Evolutionary conservation across 1,140 invertebrate species (phyloP), one percentile per base, ranked within the genome.

Genomic region (Magallana angulata): DNA sequence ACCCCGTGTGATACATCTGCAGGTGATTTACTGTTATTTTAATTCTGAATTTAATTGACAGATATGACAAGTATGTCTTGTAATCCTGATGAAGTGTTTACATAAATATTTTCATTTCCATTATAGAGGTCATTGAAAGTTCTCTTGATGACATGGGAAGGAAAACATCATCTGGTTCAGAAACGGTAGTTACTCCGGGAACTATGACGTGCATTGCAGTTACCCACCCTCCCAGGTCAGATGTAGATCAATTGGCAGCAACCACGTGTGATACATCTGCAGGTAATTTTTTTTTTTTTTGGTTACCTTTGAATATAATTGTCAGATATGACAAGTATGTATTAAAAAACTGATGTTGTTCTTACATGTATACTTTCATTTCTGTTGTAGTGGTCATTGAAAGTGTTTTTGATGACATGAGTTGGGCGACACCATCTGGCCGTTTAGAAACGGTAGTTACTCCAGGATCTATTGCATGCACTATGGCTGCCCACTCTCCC

Each of bases 331-430:
- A 64, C 60, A 64, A 64, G 60, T 64, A 5, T 64, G 60, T 18
- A 7, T 64, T 16, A 16, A n/a, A 64, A 64, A n/a, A n/a, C 60
- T 64, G 1, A 16, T 64, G 16, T n/a, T 16, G 60, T 64, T 64
- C 18, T 64, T 64, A 18, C 60, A 64, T 64, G 60, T 64, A n/a
- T 64, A 64, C 60, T 64, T 64, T n/a, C 16, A 64, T 64, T 18
- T 64, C 16, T 64, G 60, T 64, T 64, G 11, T 64, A 64, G 60
- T 16, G 14, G 1, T 64, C 60, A n/a, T n/a, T 14, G 60, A 64
- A 18, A 64, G 14, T 64, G 60, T 64, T 64, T 16, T 64, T n/a
- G 60, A 64, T n/a, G 60, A 64, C 60, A 16, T 16, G 60, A 64
- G 60, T 64, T 5, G 7, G 16, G 60, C 60, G 14, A 64, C 60